Evolutionary conservation across 1,140 invertebrate species (phyloP).

Genomic region (Nephila pilipes): DNA sequence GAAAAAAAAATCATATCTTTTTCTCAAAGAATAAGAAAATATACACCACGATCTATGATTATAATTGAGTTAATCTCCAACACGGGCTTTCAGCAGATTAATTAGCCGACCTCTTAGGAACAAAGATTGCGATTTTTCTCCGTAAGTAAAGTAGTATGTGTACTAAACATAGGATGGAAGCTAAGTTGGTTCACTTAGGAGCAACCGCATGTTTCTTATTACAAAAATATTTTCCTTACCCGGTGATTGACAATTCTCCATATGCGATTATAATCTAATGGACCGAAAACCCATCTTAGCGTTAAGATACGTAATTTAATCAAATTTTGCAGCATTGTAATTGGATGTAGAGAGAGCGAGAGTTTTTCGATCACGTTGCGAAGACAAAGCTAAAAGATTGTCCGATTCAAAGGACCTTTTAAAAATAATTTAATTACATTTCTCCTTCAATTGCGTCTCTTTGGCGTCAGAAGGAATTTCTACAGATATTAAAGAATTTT

Average conservation of each 20-base stretch:
- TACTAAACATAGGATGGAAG: neutral
- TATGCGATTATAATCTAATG: conserved; percentile 59
- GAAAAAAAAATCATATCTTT: too few relatives aligned
- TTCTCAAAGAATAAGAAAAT: too few relatives aligned
- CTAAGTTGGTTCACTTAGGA: neutral
- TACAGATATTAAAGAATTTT: neutral
- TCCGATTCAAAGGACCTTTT: conserved; percentile 38
- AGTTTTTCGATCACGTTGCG: neutral
- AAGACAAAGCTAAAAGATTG: conserved; percentile 9
- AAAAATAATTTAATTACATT: conserved; percentile 68
- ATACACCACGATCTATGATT: too few relatives aligned
- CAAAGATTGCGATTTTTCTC: neutral
- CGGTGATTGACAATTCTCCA: conserved; percentile 21
- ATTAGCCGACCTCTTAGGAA: neutral
- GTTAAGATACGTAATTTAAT: conserved; percentile 58
- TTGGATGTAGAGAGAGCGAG: conserved; percentile 44
- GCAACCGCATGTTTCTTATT: neutral
- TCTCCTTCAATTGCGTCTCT: conserved; percentile 42
- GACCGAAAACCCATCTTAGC: conserved; percentile 34
- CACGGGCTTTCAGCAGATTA: neutral
- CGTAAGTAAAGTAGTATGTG: too few relatives aligned
- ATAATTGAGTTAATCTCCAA: neutral
- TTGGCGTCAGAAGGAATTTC: conserved; percentile 18
- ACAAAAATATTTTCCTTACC: neutral
- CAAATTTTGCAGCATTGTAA: conserved; percentile 33